Base-by-base conservation (phyloP, 2,797 vertebrate genomes). In the Enoplosus armatus region DNA sequence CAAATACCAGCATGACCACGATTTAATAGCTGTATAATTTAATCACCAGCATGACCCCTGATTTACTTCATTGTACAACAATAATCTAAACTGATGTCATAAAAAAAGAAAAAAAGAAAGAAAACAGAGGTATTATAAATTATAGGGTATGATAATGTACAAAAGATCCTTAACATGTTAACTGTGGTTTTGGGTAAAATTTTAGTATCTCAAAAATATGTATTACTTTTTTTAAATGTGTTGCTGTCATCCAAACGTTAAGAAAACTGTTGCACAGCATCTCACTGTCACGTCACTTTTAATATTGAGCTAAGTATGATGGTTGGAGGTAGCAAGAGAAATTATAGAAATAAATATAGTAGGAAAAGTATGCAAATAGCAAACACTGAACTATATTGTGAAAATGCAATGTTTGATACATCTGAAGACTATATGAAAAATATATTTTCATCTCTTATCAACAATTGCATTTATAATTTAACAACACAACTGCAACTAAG, bases 1-100 rank as follows among this genome's bases (percentile, higher is more conserved):
- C 20, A 51, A 26, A 29, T 47, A 70, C 1, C 15, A 7, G 45
- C 35, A 22, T 31, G 29, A 45, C 63, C 27, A 20, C 54, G 5
- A 61, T 66, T 50, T 67, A 66, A 75, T 56, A 61, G 54, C 47
- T 50, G 61, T 35, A 58, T 16, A 84, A 63, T 65, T 74, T 60
- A 43, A 76, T 77, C 59, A 56, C 2, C 35, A 79, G 67, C 67
- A 59, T 51, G 59, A 53, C 22, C 11, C 47, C 67, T 37, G 53
- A 58, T 77, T 60, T 29, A 29, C 12, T 35, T 60, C 39, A 45
- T 27, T 66, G 41, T 62, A 22, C 31, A 63, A 71, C 18, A 62
- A 66, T 62, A 39, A 68, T 53, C 10, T 59, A 39, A 67, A 59
- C 29, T 59, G n/a, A 33, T 37, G 22, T 45, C 45, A 3, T 31